A percentile compares a stretch with the other conserved stretches of the same genome.
Conservation (phyloP, 2,888 invertebrate genomes). For the Andrena minutula region DNA sequence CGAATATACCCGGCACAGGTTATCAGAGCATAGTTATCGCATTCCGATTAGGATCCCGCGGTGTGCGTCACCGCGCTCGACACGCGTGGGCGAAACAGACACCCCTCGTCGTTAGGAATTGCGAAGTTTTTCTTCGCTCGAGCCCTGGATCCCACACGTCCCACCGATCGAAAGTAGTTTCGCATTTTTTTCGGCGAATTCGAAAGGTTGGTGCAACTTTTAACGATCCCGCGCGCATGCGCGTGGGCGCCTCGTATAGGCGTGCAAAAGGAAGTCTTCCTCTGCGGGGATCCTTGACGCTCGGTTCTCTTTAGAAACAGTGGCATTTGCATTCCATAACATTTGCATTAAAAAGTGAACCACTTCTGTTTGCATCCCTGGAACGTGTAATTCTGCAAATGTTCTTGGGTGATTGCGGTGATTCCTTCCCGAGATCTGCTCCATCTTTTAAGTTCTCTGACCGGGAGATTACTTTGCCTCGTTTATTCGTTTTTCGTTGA, state of each 20-base stretch:
- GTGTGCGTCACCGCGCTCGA: constrained; percentile 16
- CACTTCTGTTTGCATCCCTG: neutral
- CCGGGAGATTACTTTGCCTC: neutral
- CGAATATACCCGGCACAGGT: constrained; percentile 17
- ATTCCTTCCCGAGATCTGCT: neutral
- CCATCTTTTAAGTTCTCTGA: neutral
- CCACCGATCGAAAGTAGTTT: constrained; percentile 55
- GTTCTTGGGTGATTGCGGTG: neutral
- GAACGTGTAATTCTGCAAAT: neutral
- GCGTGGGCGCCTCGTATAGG: constrained; percentile 59
- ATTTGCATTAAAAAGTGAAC: too few species aligned
- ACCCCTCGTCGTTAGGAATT: constrained; percentile 28
- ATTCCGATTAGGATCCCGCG: constrained; percentile 41
- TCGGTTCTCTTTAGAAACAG: neutral
- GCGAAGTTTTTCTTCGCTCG: constrained; percentile 21
- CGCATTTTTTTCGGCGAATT: constrained; percentile 43
- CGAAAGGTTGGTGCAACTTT: constrained; percentile 55
- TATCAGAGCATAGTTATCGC: constrained; percentile 44
- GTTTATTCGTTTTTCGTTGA: neutral
- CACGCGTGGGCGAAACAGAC: constrained; percentile 47
- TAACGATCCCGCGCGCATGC: constrained; percentile 47
- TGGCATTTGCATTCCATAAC: neutral
- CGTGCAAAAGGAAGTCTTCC: constrained; percentile 64
- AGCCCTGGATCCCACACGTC: constrained; percentile 45
- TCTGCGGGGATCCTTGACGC: constrained; percentile 46